Evolutionary conservation across 2,888 invertebrate genomes (phyloP).

Genomic region (Harpalus rubripes): DNA sequence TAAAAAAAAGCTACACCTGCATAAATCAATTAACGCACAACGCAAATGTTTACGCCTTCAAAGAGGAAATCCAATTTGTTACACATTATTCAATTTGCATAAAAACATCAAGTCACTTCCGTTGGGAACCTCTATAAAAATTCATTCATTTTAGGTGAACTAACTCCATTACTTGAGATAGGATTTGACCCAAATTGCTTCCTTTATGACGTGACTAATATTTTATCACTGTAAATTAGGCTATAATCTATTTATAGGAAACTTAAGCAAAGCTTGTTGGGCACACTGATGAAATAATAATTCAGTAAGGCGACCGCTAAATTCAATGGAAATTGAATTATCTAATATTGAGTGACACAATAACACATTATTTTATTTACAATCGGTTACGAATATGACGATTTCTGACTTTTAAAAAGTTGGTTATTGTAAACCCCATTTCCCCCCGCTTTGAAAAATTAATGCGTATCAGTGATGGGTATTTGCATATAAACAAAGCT

Average conservation of each 20-base stretch:
- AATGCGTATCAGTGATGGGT: too few species aligned
- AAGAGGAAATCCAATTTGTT: constrained; percentile 31
- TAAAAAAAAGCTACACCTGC: constrained; percentile 23
- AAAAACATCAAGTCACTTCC: constrained; percentile 39
- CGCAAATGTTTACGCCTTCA: constrained; percentile 10
- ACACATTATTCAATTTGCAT: constrained; percentile 35
- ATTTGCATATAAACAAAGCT: too few species aligned
- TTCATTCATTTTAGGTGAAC: constrained; percentile 27
- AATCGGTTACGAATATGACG: too few species aligned
- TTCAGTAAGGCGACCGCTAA: constrained; percentile 2
- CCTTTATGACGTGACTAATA: constrained; percentile 9
- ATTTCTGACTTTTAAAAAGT: too few species aligned
- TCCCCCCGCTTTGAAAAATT: too few species aligned
- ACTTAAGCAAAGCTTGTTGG: background rate
- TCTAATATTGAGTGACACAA: background rate
- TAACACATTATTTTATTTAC: background rate
- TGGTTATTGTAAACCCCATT: too few species aligned
- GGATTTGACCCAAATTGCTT: constrained; percentile 10
- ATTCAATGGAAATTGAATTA: constrained; percentile 10
- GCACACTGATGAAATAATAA: background rate
- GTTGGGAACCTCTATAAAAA: background rate
- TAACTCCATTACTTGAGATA: constrained; percentile 12
- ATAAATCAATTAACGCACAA: constrained; percentile 24
- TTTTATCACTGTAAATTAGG: background rate
- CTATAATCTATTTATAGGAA: constrained; percentile 20